Conservation (phyloP, 2,888 invertebrate species). For the Carabus problematicus region DNA sequence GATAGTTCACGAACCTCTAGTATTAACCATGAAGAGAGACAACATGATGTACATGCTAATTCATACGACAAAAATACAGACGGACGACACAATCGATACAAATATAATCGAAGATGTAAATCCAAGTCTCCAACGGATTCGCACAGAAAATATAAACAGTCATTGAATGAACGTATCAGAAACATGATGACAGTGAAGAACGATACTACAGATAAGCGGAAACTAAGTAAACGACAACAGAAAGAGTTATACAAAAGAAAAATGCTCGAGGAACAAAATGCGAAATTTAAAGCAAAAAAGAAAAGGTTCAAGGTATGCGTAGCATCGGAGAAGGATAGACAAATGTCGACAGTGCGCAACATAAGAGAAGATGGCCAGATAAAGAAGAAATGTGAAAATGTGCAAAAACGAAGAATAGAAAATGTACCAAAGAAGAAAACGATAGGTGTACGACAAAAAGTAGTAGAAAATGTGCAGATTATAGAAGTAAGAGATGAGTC, state of each 20-base stretch:
- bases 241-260: constrained; percentile 2
- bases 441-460: neutral
- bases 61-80: too few species aligned
- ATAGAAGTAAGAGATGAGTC: neutral
- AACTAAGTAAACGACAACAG: neutral
- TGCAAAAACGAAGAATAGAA: constrained; percentile 16
- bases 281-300: neutral
- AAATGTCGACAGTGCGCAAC: neutral
- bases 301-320: neutral
- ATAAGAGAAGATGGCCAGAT: neutral
- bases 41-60: too few species aligned
- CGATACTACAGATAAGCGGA: neutral
- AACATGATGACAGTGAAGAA: neutral
- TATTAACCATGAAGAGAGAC: too few species aligned
- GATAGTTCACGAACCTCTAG: too few species aligned
- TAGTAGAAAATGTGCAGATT: constrained; percentile 1
- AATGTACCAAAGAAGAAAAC: neutral
- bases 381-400: neutral
- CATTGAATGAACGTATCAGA: too few species aligned
- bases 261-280: neutral
- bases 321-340: neutral
- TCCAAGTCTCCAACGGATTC: too few species aligned
- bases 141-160: too few species aligned
- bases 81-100: neutral
- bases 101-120: neutral